Evolutionary conservation across 2,797 vertebrate genomes (phyloP), one percentile per base, ranked within the genome.

Genomic region (Odontamblyopus rebecca): DNA sequence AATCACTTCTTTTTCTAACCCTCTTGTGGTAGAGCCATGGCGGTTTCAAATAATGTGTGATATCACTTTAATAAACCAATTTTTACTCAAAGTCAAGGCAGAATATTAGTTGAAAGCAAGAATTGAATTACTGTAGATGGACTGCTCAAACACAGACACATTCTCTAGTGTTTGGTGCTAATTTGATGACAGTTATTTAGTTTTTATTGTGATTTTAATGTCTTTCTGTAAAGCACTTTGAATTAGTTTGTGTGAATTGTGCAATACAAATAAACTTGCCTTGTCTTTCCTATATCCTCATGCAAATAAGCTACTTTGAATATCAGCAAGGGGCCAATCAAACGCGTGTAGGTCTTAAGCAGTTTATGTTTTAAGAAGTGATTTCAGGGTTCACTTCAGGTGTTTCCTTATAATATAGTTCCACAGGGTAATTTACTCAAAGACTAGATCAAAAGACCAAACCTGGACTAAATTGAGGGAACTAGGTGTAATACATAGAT

Each of bases 1-100:
- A 63, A 63, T 63, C 35, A 23, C 61, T 63, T 41, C 61, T 63
- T 63, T 44, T 63, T 63, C 18, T 26, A 23, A 11, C n/a, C n/a
- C n/a, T 41, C 61, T 63, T 44, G 35, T 44, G 35, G 19, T 63
- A 6, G 5, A 41, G 9, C 61, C 35, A 6, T 15, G 12, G 35
- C 23, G 61, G 38, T 63, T 63, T 44, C 35, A 3, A 23, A 44
- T 26, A 63, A 26, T 3, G 38, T 1, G 2, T 13, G 8, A 63
- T n/a, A 63, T 63, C 19, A 18, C 23, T 63, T 63, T 63, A 63
- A 23, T 63, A 44, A 44, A 35, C 8, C 7, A 38, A 41, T 41
- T 8, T 61, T 26, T 7, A n/a, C 9, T 62, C 32, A n/a, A 35
- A 38, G 61, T 19, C 30, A 38, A 23, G 4, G 12, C 44, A 48